Conservation (phyloP, 2,113 vertebrate genomes). For the Scytalopus superciliaris region DNA sequence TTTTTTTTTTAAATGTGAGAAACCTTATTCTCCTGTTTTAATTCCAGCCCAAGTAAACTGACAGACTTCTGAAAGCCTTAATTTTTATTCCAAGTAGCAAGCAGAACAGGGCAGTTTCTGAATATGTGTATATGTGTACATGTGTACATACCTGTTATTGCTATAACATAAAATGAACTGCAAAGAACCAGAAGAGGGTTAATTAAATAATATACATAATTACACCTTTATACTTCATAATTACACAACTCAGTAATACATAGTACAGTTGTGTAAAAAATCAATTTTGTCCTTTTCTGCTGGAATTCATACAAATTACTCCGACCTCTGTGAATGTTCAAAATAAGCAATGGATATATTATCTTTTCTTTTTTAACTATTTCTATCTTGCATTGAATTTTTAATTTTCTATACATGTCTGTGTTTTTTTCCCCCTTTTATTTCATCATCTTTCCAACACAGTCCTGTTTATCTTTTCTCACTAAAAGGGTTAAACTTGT, state of each 20-base stretch:
- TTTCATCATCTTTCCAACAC: neutral
- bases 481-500: slow-evolving; percentile 45
- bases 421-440: neutral
- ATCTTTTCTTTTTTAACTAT: neutral
- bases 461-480: neutral
- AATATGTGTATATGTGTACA: fast-evolving
- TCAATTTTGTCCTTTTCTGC: neutral
- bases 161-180: neutral
- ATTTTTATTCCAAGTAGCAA: neutral
- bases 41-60: neutral
- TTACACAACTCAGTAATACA: neutral
- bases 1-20: neutral
- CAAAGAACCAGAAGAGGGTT: neutral
- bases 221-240: neutral
- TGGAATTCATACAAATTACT: neutral
- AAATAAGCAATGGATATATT: neutral
- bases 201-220: neutral
- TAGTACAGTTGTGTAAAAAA: neutral
- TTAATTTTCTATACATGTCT: neutral
- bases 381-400: neutral
- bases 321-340: neutral
- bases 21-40: neutral
- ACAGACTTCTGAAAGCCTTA: neutral
- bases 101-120: neutral
- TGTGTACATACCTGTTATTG: fast-evolving